Evolutionary conservation across 2,888 invertebrate species (phyloP), one percentile per base, ranked within the genome.

Genomic region (Ochropleura leucogaster): DNA sequence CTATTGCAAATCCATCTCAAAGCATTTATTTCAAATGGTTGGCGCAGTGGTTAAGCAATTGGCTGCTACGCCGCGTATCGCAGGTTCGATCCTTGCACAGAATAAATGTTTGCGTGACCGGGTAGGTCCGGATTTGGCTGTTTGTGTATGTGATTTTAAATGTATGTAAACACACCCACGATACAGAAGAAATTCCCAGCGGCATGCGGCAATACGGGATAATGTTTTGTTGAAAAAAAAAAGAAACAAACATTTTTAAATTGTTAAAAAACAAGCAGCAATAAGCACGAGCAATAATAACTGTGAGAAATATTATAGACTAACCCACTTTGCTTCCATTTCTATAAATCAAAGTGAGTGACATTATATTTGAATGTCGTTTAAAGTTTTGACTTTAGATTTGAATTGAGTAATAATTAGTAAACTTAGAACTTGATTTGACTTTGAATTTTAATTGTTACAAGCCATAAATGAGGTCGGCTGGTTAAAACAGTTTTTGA

Each of bases 271-370:
- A 42, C 10, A 42, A 42, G 42, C 40, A 40, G 16, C n/a, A n/a
- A n/a, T n/a, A n/a, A n/a, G n/a, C 42, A 60, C 10, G 0, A 57
- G 42, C 0, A 0, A n/a, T n/a, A 44, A 60, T 44, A 44, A 62
- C 12, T 12, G 0, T 10, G 42, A 42, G 30, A 42, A 62, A 7
- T 0, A 12, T 42, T 6, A 1, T 7, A 62, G 12, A 44, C 53
- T 49, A 40, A n/a, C 18, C n/a, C 51, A 71, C 40, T 80, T 67
- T 53, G 53, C 2, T 44, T 20, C 42, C 18, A 4, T 66, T 40
- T 42, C n/a, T 57, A 53, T 49, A 40, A 51, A 20, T 77, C 49
- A 64, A 72, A 63, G 14, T 40, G 18, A 53, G 30, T 62, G 60
- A 47, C 42, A 40, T 42, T 40, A 42, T 46, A 40, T 59, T 78